Evolutionary conservation across 2,113 vertebrate genomes (phyloP).

Genomic region (Trogon melanurus): DNA sequence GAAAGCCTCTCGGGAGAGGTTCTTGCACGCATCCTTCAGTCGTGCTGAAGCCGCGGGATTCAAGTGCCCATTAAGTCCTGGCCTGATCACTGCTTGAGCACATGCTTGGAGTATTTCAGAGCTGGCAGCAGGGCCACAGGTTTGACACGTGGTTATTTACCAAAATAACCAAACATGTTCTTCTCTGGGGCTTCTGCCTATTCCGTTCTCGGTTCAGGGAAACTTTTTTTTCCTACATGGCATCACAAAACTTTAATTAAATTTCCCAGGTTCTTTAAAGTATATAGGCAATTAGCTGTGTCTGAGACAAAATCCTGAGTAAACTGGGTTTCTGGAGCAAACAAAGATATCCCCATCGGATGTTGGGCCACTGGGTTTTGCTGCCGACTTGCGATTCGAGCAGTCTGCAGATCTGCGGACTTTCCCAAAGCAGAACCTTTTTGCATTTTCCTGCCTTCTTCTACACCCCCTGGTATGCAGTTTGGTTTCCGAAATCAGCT

Average conservation of each 20-base stretch:
- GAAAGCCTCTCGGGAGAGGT: not conserved
- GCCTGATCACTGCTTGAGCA: not conserved
- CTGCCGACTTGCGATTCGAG: rapidly evolving
- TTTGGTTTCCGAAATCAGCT: not conserved
- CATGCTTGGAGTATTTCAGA: not conserved
- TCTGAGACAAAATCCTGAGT: not conserved
- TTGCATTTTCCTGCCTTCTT: not conserved
- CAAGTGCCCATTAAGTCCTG: rapidly evolving
- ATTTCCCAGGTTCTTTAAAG: not conserved
- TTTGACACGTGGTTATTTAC: not conserved
- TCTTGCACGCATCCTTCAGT: not conserved
- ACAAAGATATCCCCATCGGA: not conserved
- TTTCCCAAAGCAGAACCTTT: not conserved
- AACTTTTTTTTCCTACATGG: not conserved
- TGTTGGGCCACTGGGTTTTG: not conserved
- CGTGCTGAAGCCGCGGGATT: not conserved
- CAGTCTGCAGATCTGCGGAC: not conserved
- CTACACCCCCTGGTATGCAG: not conserved
- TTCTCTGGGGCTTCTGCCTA: not conserved
- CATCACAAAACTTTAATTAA: not conserved
- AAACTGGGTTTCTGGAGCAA: not conserved
- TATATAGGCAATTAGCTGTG: not conserved
- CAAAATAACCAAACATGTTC: not conserved
- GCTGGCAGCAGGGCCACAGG: not conserved
- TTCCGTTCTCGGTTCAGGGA: not conserved